Conservation (phyloP, 2,888 invertebrate species). For the Heteromyza rotundicornis region DNA sequence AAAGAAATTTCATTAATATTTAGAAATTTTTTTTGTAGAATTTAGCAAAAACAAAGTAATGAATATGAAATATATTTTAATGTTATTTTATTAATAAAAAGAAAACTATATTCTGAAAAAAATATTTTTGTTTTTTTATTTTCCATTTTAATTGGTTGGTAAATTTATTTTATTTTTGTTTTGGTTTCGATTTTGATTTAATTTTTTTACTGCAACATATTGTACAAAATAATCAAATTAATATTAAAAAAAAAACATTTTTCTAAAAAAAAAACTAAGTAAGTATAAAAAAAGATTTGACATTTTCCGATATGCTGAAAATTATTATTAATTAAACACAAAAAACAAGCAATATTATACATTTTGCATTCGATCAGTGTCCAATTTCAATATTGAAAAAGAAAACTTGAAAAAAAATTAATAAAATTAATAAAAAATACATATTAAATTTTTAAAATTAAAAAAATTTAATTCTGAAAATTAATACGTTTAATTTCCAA, state of each 20-base stretch:
- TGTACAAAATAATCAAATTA: constrained; percentile 35
- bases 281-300: constrained; percentile 30
- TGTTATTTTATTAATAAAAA: constrained; percentile 15
- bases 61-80: not conserved
- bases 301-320: constrained; percentile 5
- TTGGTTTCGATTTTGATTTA: constrained; percentile 2
- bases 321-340: constrained; percentile 14
- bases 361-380: constrained; percentile 42
- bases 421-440: constrained; percentile 21
- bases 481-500: constrained; percentile 6
- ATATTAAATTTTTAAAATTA: constrained; percentile 11
- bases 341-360: constrained; percentile 42
- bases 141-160: constrained; percentile 8
- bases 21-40: constrained; percentile 11
- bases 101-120: constrained; percentile 22
- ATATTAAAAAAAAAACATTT: constrained; percentile 1
- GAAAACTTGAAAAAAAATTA: constrained; percentile 25
- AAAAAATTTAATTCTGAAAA: constrained; percentile 30
- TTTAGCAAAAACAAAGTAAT: too few relatives aligned
- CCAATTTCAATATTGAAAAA: constrained; percentile 39
- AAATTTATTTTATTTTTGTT: constrained; percentile 2
- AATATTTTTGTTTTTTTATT: constrained; percentile 44
- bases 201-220: constrained; percentile 34
- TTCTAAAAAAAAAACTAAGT: constrained; percentile 16
- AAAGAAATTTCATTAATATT: constrained; percentile 41